Evolutionary conservation across 2,888 invertebrate species (phyloP).

Genomic region (Acanthopleura granulata): DNA sequence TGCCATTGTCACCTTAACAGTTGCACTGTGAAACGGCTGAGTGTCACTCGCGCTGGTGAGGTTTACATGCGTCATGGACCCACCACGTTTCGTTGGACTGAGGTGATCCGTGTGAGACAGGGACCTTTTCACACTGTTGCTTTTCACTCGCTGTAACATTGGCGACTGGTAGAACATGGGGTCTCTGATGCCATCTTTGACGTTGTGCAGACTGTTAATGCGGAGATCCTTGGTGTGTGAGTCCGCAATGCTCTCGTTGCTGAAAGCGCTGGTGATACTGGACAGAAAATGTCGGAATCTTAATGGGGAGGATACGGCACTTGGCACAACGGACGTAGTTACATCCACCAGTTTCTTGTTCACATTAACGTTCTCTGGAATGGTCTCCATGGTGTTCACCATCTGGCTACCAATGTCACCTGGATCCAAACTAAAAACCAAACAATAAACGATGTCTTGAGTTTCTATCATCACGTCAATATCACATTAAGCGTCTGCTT

Average conservation of each 20-base stretch:
- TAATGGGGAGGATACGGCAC: neutral
- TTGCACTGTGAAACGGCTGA: neutral
- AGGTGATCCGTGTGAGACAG: neutral
- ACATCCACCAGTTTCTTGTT: neutral
- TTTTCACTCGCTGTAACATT: neutral
- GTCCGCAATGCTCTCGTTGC: neutral
- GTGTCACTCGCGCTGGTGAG: neutral
- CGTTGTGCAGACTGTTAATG: neutral
- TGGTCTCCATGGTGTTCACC: slow-evolving; percentile 5
- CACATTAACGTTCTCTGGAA: neutral
- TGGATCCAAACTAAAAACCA: neutral
- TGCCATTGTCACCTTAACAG: no score
- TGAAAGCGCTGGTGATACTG: slow-evolving; percentile 3
- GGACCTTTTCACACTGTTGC: neutral
- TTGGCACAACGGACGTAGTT: neutral
- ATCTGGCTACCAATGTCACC: neutral
- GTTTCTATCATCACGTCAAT: no score
- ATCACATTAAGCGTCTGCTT: no score
- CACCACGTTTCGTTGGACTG: neutral
- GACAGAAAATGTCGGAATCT: slow-evolving; percentile 4
- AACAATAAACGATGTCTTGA: no score
- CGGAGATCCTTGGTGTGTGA: neutral
- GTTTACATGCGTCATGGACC: neutral
- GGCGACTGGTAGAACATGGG: neutral
- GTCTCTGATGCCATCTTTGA: neutral